Conservation (phyloP, 2,888 invertebrate species). For the Drosophila algonquin region DNA sequence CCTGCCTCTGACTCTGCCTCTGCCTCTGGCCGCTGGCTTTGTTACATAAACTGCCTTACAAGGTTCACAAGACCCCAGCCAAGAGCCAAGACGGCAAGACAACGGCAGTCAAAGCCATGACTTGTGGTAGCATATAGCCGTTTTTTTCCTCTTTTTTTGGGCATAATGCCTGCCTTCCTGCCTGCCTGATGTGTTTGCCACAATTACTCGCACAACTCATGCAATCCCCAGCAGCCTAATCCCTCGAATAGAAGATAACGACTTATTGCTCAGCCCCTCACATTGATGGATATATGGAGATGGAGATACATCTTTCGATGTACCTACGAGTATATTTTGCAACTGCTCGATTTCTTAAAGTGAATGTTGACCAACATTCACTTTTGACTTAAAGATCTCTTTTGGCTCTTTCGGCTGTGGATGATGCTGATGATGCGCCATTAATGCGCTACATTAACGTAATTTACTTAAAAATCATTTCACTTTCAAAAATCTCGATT, state of each 20-base stretch:
- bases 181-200: constrained; percentile 54
- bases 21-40: constrained; percentile 18
- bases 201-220: constrained; percentile 53
- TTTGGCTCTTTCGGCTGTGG: constrained; percentile 4
- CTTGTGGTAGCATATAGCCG: constrained; percentile 54
- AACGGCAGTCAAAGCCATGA: constrained; percentile 48
- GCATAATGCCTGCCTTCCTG: constrained; percentile 35
- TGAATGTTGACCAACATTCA: constrained; percentile 70
- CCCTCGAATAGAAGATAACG: constrained; percentile 17
- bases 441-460: constrained; percentile 56
- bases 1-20: not conserved
- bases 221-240: constrained; percentile 31
- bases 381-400: constrained; percentile 56
- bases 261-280: constrained; percentile 47
- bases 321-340: constrained; percentile 33
- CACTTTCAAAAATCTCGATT: constrained; percentile 49
- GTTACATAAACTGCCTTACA: constrained; percentile 54
- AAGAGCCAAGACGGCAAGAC: constrained; percentile 24
- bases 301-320: not conserved
- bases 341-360: constrained; percentile 65
- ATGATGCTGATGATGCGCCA: constrained; percentile 60
- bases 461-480: constrained; percentile 61
- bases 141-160: constrained; percentile 51
- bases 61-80: constrained; percentile 47
- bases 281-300: constrained; percentile 52